phyloP scores from a whole-genome alignment of 92 coral and sea anemone genomes.

The Parazoanthus swiftii region DNA sequence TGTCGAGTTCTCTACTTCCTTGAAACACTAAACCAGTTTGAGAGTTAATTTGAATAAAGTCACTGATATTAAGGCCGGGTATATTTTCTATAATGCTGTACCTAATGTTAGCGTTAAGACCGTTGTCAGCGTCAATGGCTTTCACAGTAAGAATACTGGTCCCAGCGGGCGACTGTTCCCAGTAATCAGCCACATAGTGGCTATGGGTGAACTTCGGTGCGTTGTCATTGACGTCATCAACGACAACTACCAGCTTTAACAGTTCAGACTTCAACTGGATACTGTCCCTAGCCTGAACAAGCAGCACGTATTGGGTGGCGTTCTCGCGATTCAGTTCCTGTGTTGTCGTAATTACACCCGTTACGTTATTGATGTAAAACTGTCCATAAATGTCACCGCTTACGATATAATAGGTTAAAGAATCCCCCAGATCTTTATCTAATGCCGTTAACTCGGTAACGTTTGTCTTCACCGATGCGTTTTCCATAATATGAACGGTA shows the following conservation, averaged over 20 bases:
- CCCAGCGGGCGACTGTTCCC: constrained; percentile 84
- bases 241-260: constrained; percentile 50
- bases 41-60: constrained; percentile 57
- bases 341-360: constrained; percentile 70
- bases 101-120: constrained; percentile 69
- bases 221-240: constrained; percentile 84
- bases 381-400: constrained; percentile 61
- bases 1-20: constrained; percentile 53
- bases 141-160: constrained; percentile 68
- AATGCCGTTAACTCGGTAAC: constrained; percentile 63
- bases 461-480: constrained; percentile 59
- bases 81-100: constrained; percentile 77
- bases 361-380: constrained; percentile 69
- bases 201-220: constrained; percentile 62
- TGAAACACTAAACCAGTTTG: constrained; percentile 62
- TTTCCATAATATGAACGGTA: constrained; percentile 58
- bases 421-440: constrained; percentile 78
- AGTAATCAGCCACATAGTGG: constrained; percentile 53
- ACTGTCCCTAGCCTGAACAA: constrained; percentile 72
- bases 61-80: constrained; percentile 45
- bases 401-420: constrained; percentile 57
- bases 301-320: constrained; percentile 55
- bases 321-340: constrained; percentile 74
- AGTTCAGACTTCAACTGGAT: constrained; percentile 54
- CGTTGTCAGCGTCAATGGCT: constrained; percentile 75